Evolutionary conservation across 2,888 invertebrate genomes (phyloP), one percentile per base, ranked within the genome.

Genomic region (Euplagia quadripunctaria): DNA sequence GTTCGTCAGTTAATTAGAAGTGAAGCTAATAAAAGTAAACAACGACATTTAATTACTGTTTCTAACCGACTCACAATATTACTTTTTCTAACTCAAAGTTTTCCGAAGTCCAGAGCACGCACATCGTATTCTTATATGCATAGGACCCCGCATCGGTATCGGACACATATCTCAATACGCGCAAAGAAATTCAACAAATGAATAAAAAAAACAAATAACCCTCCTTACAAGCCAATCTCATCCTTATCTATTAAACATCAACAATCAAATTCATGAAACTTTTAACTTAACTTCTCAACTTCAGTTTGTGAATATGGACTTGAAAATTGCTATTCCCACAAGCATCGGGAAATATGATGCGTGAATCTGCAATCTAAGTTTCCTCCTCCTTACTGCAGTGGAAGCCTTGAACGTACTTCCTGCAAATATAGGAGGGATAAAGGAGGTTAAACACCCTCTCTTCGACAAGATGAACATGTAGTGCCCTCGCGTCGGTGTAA

Each of bases 381-480:
- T n/a, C 12, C 43, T 20, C 49, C 14, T 9, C 9, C 65, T 31
- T 51, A 51, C 51, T 49, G 41, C 51, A 66, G 16, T 31, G 6
- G 31, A 14, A 31, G 14, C 9, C 16, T 46, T 66, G 31, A 66
- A 49, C 31, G 1, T 6, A 64, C 11, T 11, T 46, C 16, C 43
- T 64, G 14, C 43, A 43, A 17, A 66, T 20, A 66, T 9, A 51
- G 31, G 17, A 9, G 8, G 4, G 16, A 31, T 17, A 31, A 31
- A 0, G 61, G 31, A 1, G 11, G 58, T 65, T 20, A 65, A 65
- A 31, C 46, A 49, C 20, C 49, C 65, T 20, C 51, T 41, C 20
- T 51, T 66, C 66, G 41, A 67, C 42, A 52, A 64, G 64, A 52
- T 6, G 51, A 42, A 61, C 55, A 64, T 55, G 64, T 14, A 52